These are phyloP conservation scores for Triplophysa yarkandensis DNA, from an alignment of 2,797 vertebrate genomes.

Conservation along the genomic window DNA sequence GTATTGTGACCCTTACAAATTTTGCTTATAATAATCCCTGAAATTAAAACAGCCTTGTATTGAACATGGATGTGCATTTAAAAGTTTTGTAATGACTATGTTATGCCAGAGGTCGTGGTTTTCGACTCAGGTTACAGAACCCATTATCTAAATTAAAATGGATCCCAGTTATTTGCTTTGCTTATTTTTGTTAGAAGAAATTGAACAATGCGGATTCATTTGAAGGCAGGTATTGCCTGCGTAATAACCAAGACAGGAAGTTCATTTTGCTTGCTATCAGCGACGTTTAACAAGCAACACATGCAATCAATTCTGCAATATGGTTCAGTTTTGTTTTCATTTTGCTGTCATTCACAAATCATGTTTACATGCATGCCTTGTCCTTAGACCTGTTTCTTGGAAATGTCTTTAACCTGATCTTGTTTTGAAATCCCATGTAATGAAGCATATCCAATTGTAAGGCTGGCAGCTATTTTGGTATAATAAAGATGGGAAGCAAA, in stretches of 20 bases:
- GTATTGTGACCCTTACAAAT: constrained; percentile 26
- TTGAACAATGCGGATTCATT: constrained; percentile 10
- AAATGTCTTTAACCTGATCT: constrained; percentile 19
- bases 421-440: constrained; percentile 52
- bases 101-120: neutral
- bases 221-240: constrained; percentile 2
- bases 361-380: constrained; percentile 26
- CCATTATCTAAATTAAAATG: constrained; percentile 22
- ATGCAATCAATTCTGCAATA: constrained; percentile 26
- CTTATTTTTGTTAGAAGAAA: constrained; percentile 15
- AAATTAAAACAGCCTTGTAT: constrained; percentile 28
- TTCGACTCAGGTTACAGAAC: constrained; percentile 30
- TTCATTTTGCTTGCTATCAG: neutral
- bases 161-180: constrained; percentile 43
- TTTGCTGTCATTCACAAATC: neutral
- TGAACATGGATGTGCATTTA: neutral
- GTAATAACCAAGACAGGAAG: neutral
- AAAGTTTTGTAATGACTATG: neutral
- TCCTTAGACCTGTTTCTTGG: constrained; percentile 28
- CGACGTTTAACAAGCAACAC: constrained; percentile 9
- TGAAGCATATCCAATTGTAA: constrained; percentile 42
- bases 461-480: constrained; percentile 34
- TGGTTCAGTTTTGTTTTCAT: constrained; percentile 26
- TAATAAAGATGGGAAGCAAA: constrained; percentile 36
- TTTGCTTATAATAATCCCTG: constrained; percentile 31